Percentiles rank a stretch among this genome's conserved stretches.
phyloP scores from a whole-genome alignment of 2,888 invertebrate genomes.

The Platypus cylindrus region DNA sequence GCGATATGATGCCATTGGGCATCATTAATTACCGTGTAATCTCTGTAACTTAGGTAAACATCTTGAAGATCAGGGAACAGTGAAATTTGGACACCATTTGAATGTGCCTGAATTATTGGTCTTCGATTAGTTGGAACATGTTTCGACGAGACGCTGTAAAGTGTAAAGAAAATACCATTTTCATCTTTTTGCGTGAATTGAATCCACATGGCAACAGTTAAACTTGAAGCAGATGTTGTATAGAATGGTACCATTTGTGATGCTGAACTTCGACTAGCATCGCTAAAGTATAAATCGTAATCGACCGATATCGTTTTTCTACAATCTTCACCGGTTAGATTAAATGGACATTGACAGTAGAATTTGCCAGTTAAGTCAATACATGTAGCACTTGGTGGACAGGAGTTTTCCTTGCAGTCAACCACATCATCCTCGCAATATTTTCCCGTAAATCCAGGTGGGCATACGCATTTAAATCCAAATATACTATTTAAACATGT shows the following conservation, averaged over 20 bases:
- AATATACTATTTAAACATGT: slow-evolving; percentile 77
- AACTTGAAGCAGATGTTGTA: slow-evolving; percentile 58
- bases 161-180: slow-evolving; percentile 85
- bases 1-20: slow-evolving; percentile 96
- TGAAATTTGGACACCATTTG: slow-evolving; percentile 85
- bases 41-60: slow-evolving; percentile 79
- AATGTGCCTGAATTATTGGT: slow-evolving; percentile 81
- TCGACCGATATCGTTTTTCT: slow-evolving; percentile 96
- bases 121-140: slow-evolving; percentile 65
- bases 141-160: slow-evolving; percentile 80
- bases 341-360: slow-evolving; percentile 95
- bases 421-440: slow-evolving; percentile 85
- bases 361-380: slow-evolving; percentile 82
- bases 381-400: slow-evolving; percentile 86
- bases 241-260: slow-evolving; percentile 87
- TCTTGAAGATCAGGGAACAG: slow-evolving; percentile 80
- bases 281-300: slow-evolving; percentile 92
- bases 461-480: slow-evolving; percentile 76
- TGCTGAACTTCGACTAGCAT: slow-evolving; percentile 79
- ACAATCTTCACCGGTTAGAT: slow-evolving; percentile 91
- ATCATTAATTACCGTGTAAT: slow-evolving; percentile 87
- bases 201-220: slow-evolving; percentile 93
- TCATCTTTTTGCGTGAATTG: slow-evolving; percentile 86
- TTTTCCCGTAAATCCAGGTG: slow-evolving; percentile 61
- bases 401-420: slow-evolving; percentile 87